These are phyloP conservation scores for Cetonia aurata DNA, from an alignment of 2,888 invertebrate species.

Conservation along the genomic window DNA sequence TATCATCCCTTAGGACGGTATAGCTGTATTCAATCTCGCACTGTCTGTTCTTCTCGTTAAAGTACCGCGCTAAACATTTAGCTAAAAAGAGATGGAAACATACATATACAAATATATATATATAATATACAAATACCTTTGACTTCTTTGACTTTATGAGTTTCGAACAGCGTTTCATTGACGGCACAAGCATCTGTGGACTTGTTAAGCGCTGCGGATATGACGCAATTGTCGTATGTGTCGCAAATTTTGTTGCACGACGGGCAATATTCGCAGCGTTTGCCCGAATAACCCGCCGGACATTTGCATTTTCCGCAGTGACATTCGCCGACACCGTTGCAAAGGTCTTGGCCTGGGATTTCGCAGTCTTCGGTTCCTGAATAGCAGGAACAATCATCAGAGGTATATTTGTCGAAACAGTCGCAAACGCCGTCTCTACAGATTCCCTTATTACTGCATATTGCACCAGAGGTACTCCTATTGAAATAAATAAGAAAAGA, in stretches of 20 bases:
- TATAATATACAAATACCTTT: slow-evolving; percentile 33
- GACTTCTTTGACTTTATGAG: slow-evolving; percentile 34
- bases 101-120: background rate
- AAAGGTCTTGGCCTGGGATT: slow-evolving; percentile 70
- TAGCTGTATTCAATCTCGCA: slow-evolving; percentile 51
- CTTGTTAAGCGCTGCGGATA: slow-evolving; percentile 40
- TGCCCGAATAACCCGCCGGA: slow-evolving; percentile 64
- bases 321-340: slow-evolving; percentile 83
- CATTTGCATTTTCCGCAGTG: slow-evolving; percentile 73
- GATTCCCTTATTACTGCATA: slow-evolving; percentile 76
- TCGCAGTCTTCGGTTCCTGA: slow-evolving; percentile 68
- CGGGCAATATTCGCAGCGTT: slow-evolving; percentile 70
- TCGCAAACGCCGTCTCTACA: slow-evolving; percentile 83
- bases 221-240: slow-evolving; percentile 67
- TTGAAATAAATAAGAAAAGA: too few relatives aligned
- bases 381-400: slow-evolving; percentile 72
- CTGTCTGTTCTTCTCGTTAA: slow-evolving; percentile 42
- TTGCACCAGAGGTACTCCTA: slow-evolving; percentile 60
- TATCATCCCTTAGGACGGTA: slow-evolving; percentile 38
- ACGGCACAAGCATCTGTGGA: slow-evolving; percentile 36
- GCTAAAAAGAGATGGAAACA: slow-evolving; percentile 33
- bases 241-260: slow-evolving; percentile 69
- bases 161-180: slow-evolving; percentile 44
- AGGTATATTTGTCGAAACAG: slow-evolving; percentile 73
- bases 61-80: slow-evolving; percentile 45